Percentiles rank a stretch among this genome's conserved stretches.
These are phyloP conservation scores for Phenganax stokvisi DNA, from an alignment of 92 coral and sea anemone genomes.

Conservation along the genomic window DNA sequence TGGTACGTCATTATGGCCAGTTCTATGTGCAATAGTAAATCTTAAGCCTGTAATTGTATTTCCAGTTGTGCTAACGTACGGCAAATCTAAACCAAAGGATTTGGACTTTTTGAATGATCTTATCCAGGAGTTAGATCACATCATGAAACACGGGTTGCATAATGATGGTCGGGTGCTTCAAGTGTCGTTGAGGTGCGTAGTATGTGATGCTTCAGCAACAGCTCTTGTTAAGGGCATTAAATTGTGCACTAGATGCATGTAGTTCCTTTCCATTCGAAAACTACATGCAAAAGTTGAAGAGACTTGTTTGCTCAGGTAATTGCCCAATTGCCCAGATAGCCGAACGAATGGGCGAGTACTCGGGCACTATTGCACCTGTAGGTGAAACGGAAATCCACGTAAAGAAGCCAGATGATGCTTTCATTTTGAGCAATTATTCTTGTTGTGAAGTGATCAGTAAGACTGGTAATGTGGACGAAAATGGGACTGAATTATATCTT, in stretches of 20 bases:
- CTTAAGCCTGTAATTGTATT: not conserved
- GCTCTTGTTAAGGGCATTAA: not conserved
- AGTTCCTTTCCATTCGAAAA: not conserved
- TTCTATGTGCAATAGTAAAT: not conserved
- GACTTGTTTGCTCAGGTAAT: not conserved
- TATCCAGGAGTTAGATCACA: not conserved
- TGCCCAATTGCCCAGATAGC: not conserved
- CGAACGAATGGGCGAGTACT: not conserved
- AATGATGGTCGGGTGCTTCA: not conserved
- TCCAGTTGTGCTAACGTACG: not conserved
- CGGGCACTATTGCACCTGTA: not conserved
- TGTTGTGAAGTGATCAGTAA: not conserved
- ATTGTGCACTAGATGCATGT: not conserved
- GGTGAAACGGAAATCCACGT: not conserved
- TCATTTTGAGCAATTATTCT: not conserved
- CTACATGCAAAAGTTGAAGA: conserved; percentile 4
- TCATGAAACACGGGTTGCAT: not conserved
- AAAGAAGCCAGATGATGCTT: not conserved
- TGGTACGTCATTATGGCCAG: not conserved
- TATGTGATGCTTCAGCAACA: not conserved
- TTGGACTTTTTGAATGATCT: not conserved
- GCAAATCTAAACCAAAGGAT: not conserved
- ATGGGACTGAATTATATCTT: not conserved
- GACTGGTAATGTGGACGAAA: not conserved
- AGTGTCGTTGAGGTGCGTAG: not conserved